Conservation (phyloP, 1,140 invertebrate genomes). For the Anadara kagoshimensis region DNA sequence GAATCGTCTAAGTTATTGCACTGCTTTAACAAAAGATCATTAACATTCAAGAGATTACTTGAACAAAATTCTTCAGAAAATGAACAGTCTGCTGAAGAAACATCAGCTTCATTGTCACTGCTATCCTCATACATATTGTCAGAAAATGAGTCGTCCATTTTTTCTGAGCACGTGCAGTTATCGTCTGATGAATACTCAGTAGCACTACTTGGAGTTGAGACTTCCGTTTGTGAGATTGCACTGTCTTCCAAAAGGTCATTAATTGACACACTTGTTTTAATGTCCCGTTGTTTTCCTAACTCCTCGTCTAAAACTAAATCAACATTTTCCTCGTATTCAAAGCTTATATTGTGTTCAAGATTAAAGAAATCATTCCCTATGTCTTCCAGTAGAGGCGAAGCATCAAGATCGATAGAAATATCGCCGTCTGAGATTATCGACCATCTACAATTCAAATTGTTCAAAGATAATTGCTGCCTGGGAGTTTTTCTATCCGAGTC, state of each 20-base stretch:
- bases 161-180: constrained; percentile 12
- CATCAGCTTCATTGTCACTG: too few relatives aligned
- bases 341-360: constrained; percentile 46
- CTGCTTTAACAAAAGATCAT: too few relatives aligned
- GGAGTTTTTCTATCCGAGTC: background rate
- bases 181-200: too few relatives aligned
- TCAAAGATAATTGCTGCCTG: constrained; percentile 4
- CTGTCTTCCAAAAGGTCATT: constrained; percentile 36
- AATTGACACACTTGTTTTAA: constrained; percentile 25
- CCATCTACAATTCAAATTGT: constrained; percentile 24
- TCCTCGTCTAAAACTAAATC: constrained; percentile 42
- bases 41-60: too few relatives aligned
- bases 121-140: background rate
- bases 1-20: constrained; percentile 46
- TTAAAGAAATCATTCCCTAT: constrained; percentile 34
- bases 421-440: constrained; percentile 41
- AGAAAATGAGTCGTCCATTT: constrained; percentile 12
- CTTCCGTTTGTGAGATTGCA: too few relatives aligned
- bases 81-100: too few relatives aligned
- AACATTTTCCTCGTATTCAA: constrained; percentile 53
- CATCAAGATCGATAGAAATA: constrained; percentile 27
- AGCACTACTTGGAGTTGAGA: too few relatives aligned
- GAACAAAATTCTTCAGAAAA: too few relatives aligned
- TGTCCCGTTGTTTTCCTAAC: background rate
- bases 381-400: constrained; percentile 29